A percentile compares a stretch with the other conserved stretches of the same genome.
Conservation (phyloP, 2,888 invertebrate species). For the Bimastos eiseni region DNA sequence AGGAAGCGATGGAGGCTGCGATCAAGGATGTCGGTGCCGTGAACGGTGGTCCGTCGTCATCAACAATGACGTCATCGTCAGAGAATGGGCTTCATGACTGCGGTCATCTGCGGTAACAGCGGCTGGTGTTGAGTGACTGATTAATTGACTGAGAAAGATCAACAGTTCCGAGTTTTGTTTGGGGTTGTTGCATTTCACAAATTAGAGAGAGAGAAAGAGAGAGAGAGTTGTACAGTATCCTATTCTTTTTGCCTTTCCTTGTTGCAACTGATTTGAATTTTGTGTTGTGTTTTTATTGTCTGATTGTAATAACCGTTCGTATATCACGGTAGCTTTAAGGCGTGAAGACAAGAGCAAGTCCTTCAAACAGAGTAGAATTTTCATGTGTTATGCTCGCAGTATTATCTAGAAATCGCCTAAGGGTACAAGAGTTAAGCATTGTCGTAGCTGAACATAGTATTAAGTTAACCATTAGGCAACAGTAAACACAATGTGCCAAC, state of each 20-base stretch:
- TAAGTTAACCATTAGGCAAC: no score
- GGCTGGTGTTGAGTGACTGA: not conserved
- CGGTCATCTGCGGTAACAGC: not conserved
- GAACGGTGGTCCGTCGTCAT: not conserved
- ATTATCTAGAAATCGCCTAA: no score
- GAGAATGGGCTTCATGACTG: not conserved
- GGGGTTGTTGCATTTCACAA: not conserved
- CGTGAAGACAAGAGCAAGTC: not conserved
- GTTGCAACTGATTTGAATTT: not conserved
- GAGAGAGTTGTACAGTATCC: not conserved
- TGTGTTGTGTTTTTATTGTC: not conserved
- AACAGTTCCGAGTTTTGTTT: not conserved
- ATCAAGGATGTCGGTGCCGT: not conserved
- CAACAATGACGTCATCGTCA: not conserved
- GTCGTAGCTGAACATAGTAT: no score
- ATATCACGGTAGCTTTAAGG: not conserved
- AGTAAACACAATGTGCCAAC: no score
- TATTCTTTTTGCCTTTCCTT: not conserved
- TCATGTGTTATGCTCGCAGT: not conserved
- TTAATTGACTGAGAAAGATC: slow-evolving; percentile 13
- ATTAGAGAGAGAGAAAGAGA: no score
- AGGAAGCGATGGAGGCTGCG: not conserved
- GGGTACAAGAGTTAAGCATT: no score
- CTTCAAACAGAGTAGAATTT: not conserved
- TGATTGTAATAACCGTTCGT: not conserved